Base-by-base conservation (phyloP, 2,113 vertebrate genomes). In the Hypomesus transpacificus region DNA sequence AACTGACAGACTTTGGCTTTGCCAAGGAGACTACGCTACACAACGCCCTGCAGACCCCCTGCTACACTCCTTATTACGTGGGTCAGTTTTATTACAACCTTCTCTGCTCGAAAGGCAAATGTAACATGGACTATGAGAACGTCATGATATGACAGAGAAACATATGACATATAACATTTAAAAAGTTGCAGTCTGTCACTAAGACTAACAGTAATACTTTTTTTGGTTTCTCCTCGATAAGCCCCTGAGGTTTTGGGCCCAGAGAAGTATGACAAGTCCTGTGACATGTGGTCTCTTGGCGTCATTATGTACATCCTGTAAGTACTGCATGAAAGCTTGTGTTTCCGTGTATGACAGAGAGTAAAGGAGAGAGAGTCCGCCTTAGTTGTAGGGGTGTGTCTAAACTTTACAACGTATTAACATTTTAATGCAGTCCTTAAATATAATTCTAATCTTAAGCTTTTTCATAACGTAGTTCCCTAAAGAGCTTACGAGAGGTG, bases 281-380 rank as follows among this genome's bases (percentile, higher is more conserved):
- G 97, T 84, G 97, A 99, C 90, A 98, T 99, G 96, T 99, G 97
- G 97, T 99, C 97, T 0, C 87, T 99, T 88, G 97, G 97, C 0
- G 97, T 99, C 86, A 99, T 99, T 88, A 98, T 96, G 90, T 99
- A 99, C 68, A 99, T 99, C 78, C 94, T 99, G 97, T 99, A 86
- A 98, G 97, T 98, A 46, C 13, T 66, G 53, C 66, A 53, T 57
- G 28, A 14, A 65, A 62, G n/a, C 59, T 14, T 63, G 51, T 39
- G 22, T 64, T 14, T 34, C 68, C 51, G 62, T 59, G 60, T 26
- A 62, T 67, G 26, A 7, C n/a, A 21, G 13, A 46, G 7, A 46
- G 6, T 46, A 2, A 11, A 46, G 39, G 39, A 46, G 4, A 34
- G 31, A 34, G 31, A 34, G 4, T 7, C 31, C 0, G 31, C 31